Percentiles rank a stretch among this genome's conserved stretches.
Conservation (phyloP, 2,113 vertebrate genomes). For the Stercorarius parasiticus region DNA sequence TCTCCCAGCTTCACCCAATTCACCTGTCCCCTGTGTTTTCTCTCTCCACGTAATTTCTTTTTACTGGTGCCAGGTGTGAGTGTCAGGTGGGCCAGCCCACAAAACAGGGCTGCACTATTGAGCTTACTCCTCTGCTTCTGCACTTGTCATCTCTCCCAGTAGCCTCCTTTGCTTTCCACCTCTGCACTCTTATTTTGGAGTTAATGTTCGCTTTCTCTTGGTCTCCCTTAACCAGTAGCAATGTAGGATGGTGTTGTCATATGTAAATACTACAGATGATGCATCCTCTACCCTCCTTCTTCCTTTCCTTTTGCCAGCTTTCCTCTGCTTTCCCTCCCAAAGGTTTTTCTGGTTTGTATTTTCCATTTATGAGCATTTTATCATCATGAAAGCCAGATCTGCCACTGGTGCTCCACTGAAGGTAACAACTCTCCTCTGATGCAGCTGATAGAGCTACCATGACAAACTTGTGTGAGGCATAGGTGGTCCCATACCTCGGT, state of each 20-base stretch:
- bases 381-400: background rate
- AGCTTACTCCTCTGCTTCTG: background rate
- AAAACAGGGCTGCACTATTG: background rate
- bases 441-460: background rate
- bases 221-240: background rate
- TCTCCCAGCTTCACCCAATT: background rate
- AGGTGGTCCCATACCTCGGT: background rate
- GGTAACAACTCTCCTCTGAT: background rate
- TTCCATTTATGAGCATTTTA: background rate
- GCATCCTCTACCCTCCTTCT: background rate
- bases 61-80: background rate
- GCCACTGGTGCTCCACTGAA: background rate
- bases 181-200: background rate
- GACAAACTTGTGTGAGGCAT: background rate
- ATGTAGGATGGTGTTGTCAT: background rate
- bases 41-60: background rate
- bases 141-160: background rate
- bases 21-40: background rate
- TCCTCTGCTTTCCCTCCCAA: background rate
- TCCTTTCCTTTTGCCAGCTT: background rate
- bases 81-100: background rate
- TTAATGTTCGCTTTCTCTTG: background rate
- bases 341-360: background rate
- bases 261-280: background rate
- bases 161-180: background rate